Evolutionary conservation across 2,888 invertebrate genomes (phyloP), one percentile per base, ranked within the genome.

Genomic region (Drosophila imparisetae): DNA sequence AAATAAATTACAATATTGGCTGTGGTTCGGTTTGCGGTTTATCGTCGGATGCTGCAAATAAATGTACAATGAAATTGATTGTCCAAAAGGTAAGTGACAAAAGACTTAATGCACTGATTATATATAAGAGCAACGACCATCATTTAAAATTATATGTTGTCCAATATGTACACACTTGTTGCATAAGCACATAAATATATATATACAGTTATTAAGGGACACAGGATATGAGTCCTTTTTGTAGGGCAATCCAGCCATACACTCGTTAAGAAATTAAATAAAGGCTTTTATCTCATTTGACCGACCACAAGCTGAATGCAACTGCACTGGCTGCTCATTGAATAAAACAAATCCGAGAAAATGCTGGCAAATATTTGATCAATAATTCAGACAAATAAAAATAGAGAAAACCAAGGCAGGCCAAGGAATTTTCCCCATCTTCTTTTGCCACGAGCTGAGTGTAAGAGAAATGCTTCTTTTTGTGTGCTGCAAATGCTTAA

Each of bases 51-150:
- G 65, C 65, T 61, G 49, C 70, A 67, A 81, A 62, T 93, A 91
- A 90, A 93, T 93, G 93, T 92, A 92, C 92, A 92, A 93, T 93
- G 93, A 92, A 92, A 93, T 92, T 92, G 92, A 92, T 85, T 91
- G 91, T 88, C 91, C 92, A 83, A 92, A 91, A 93, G 93, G 93
- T 93, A 86, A 91, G 92, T 77, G 13, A 11, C 3, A 15, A 5
- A 15, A 21, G 11, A 4, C 11, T 18, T 29, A 45, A 18, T 6
- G 8, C 4, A 15, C 24, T 15, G 15, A 15, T 55, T 13, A 7
- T 3, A n/a, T 27, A n/a, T 8, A 29, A 2, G n/a, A n/a, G n/a
- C 8, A 0, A 2, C 13, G 4, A 11, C 2, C 18, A 21, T 18
- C 11, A 1, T 29, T 50, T 5, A n/a, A 27, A 40, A 29, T 27